phyloP scores from a whole-genome alignment of 2,113 vertebrate genomes.

The Calonectris borealis region DNA sequence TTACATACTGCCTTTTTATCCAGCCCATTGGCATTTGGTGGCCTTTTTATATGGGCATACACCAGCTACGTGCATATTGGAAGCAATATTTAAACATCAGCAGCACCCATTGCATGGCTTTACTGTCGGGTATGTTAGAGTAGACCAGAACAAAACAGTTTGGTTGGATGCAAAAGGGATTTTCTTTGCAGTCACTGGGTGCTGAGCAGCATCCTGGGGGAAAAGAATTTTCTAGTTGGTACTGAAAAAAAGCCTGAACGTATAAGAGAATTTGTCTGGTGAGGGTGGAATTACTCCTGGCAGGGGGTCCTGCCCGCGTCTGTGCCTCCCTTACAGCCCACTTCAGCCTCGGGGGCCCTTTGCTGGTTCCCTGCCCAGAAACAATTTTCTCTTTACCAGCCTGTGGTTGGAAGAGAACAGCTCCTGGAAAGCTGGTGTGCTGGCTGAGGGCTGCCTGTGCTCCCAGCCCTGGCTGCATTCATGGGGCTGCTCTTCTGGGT shows the following conservation, averaged over 20 bases:
- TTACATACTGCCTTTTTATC: neutral
- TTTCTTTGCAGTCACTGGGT: neutral
- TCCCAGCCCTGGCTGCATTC: neutral
- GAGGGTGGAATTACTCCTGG: neutral
- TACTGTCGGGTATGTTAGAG: rapidly evolving
- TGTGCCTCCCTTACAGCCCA: neutral
- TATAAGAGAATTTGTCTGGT: neutral
- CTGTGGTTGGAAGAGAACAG: neutral
- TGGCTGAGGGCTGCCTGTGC: neutral
- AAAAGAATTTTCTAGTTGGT: neutral
- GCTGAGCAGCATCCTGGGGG: neutral
- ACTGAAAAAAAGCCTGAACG: neutral
- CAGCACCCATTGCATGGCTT: neutral
- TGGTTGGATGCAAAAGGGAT: neutral
- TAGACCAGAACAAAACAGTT: neutral
- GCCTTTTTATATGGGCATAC: rapidly evolving
- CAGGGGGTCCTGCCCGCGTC: neutral
- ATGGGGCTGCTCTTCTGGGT: neutral
- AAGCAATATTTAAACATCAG: neutral
- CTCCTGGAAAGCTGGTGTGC: neutral
- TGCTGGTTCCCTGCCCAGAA: constrained; percentile 14
- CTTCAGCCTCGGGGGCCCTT: neutral
- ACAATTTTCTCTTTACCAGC: neutral
- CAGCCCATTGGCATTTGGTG: neutral
- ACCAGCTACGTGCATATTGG: neutral